These are phyloP conservation scores for Grantiella picta DNA, from an alignment of 2,113 vertebrate genomes.

Conservation along the genomic window DNA sequence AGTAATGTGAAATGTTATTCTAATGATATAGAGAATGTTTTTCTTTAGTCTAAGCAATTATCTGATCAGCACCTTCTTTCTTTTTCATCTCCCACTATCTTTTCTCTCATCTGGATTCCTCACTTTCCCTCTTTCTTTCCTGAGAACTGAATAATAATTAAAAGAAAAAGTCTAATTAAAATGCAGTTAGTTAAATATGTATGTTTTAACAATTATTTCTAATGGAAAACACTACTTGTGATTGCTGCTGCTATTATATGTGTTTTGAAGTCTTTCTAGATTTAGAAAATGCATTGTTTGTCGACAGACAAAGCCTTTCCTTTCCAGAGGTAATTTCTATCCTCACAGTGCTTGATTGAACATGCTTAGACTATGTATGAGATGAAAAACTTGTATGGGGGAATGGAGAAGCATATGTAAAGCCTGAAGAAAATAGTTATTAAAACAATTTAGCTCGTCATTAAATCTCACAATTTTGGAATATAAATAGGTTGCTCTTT, in stretches of 20 bases:
- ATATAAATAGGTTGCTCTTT: conserved; percentile 24
- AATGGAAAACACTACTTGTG: not conserved
- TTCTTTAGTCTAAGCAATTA: conserved; percentile 8
- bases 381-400: not conserved
- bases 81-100: not conserved
- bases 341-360: conserved; percentile 44
- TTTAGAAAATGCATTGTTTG: not conserved
- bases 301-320: conserved; percentile 21
- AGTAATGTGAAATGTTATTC: not conserved
- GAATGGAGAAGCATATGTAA: not conserved
- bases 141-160: not conserved
- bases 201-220: conserved; percentile 10
- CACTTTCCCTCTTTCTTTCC: not conserved
- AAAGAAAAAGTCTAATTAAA: conserved; percentile 1
- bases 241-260: not conserved
- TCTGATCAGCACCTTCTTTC: not conserved
- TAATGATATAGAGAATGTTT: not conserved
- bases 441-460: conserved; percentile 58
- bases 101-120: not conserved
- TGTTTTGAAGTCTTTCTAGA: conserved; percentile 1
- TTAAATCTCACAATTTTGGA: conserved; percentile 36
- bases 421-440: conserved; percentile 59
- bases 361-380: not conserved
- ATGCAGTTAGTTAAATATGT: not conserved
- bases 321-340: conserved; percentile 28